Base-by-base conservation (phyloP, 2,888 invertebrate species). In the Melitaea athalia region DNA sequence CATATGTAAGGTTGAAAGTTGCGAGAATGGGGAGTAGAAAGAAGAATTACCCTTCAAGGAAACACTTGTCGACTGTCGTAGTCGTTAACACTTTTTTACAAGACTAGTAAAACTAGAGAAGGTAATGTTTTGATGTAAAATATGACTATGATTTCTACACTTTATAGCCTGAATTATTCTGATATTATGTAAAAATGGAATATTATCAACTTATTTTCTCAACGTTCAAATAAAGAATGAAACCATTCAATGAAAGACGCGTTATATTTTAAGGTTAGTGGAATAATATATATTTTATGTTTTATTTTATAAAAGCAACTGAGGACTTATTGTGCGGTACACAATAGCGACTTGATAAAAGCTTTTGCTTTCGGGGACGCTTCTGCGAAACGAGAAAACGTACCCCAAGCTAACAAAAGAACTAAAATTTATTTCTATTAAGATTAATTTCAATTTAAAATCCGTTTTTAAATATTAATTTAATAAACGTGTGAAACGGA, bases 11-110 rank as follows among this genome's bases (percentile, higher is more conserved):
- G 64, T 63, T 43, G 33, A 64, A 38, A 50, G 42, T 57, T 57
- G 38, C 5, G n/a, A 10, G 38, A 38, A 57, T 42, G 11, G 14
- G 38, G 45, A 57, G 38, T 47, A 33, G 42, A 15, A 42, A 43
- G 45, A 47, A 38, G 59, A 57, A 63, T 63, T 45, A 24, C 49
- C 52, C 67, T 71, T 71, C 71, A 59, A 72, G 71, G 71, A 72
- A 72, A 63, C 62, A 45, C 43, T 62, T 52, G 64, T 67, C 55
- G 63, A 24, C 59, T 52, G 64, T 67, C 55, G 66, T 47, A 24
- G 59, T 67, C 69, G 67, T 64, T 69, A 69, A 64, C 69, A 67
- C 67, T 63, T 72, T 71, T 70, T 72, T 69, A 61, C 24, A 55
- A 31, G 47, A 55, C 55, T 61, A 55, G 55, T 62, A 38, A 55